phyloP scores from a whole-genome alignment of 2,888 invertebrate species.

The Cyclophora albipunctata region DNA sequence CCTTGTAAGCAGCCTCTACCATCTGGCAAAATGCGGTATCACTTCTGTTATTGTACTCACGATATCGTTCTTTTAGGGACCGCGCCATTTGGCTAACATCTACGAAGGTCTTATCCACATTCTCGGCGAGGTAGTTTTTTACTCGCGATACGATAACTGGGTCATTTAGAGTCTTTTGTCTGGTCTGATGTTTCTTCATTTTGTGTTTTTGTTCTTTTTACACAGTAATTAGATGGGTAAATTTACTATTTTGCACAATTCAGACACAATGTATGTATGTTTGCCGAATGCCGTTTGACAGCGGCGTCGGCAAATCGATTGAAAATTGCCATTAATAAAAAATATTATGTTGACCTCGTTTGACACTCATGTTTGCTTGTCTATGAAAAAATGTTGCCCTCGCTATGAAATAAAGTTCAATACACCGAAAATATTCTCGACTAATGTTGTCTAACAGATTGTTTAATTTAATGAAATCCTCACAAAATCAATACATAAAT shows the following conservation, averaged over 20 bases:
- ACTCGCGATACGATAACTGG: conserved; percentile 77
- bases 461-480: conserved; percentile 11
- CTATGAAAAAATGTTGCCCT: conserved; percentile 10
- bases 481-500: too few relatives aligned
- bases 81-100: conserved; percentile 91
- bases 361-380: conserved; percentile 3
- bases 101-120: conserved; percentile 86
- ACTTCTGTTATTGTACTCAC: conserved; percentile 88
- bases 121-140: conserved; percentile 85
- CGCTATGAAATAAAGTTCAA: background rate
- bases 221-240: conserved; percentile 1
- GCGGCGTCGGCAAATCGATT: conserved; percentile 57
- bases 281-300: conserved; percentile 42
- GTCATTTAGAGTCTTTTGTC: conserved; percentile 67
- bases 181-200: conserved; percentile 71
- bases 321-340: conserved; percentile 37
- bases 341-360: background rate
- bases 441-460: conserved; percentile 28
- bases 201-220: conserved; percentile 18
- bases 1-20: conserved; percentile 85
- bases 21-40: conserved; percentile 84
- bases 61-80: conserved; percentile 80
- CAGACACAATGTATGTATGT: conserved; percentile 39
- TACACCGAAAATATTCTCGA: background rate
- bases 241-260: conserved; percentile 18